phyloP scores from a whole-genome alignment of 2,797 vertebrate species.

The Gila robusta region DNA sequence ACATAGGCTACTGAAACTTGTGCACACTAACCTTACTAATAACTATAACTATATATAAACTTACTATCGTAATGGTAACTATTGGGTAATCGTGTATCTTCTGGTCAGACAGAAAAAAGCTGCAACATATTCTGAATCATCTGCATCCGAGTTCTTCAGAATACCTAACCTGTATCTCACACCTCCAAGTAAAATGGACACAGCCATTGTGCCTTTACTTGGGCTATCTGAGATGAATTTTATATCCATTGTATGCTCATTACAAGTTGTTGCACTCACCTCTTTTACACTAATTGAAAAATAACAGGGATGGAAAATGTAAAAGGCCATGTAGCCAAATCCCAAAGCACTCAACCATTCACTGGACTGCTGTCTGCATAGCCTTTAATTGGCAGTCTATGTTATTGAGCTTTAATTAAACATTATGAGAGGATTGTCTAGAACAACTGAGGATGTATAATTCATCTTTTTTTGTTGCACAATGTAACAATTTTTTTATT shows the following conservation, averaged over 20 bases:
- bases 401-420: conserved; percentile 67
- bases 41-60: too few relatives aligned
- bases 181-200: conserved; percentile 1
- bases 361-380: conserved; percentile 55
- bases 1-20: neutral
- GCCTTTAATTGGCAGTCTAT: conserved; percentile 63
- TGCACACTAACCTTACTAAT: neutral
- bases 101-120: neutral
- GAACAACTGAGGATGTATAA: conserved; percentile 61
- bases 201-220: conserved; percentile 62
- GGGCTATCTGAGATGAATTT: conserved; percentile 16
- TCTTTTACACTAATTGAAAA: conserved; percentile 60
- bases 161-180: neutral
- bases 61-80: neutral
- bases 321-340: conserved; percentile 58
- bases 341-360: conserved; percentile 65
- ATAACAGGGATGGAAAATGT: conserved; percentile 58
- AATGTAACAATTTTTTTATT: conserved; percentile 32
- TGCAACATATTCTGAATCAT: neutral
- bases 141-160: neutral
- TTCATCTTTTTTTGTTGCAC: conserved; percentile 46
- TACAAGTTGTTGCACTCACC: conserved; percentile 58
- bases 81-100: neutral
- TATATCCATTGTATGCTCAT: conserved; percentile 50
- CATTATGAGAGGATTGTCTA: conserved; percentile 60